phyloP scores from a whole-genome alignment of 2,888 invertebrate genomes.

The Dryobota labecula region DNA sequence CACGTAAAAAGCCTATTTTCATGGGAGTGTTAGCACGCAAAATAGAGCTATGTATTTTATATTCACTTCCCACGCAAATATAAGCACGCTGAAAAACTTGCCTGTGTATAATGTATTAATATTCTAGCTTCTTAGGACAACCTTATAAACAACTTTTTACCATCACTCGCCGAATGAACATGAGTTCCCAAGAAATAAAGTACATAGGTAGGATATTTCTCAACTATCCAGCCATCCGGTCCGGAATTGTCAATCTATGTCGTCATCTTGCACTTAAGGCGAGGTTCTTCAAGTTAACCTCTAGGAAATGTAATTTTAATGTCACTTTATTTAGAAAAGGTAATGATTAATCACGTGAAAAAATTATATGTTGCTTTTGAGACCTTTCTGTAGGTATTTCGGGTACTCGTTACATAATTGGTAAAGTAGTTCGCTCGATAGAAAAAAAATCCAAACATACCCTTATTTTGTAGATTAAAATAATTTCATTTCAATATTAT shows the following conservation, averaged over 20 bases:
- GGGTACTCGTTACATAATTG: too few relatives aligned
- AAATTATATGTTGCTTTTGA: too few relatives aligned
- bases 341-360: too few relatives aligned
- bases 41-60: conserved; percentile 49
- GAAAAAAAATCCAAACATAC: too few relatives aligned
- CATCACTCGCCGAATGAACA: conserved; percentile 7
- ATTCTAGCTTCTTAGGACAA: conserved; percentile 54
- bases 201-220: conserved; percentile 1
- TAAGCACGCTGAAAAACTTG: conserved; percentile 48
- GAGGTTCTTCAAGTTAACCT: too few relatives aligned
- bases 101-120: conserved; percentile 58
- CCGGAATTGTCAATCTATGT: neutral
- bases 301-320: too few relatives aligned
- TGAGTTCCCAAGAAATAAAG: conserved; percentile 20
- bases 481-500: too few relatives aligned
- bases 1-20: conserved; percentile 52
- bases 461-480: too few relatives aligned
- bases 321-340: too few relatives aligned
- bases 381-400: too few relatives aligned
- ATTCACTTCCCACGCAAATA: conserved; percentile 66
- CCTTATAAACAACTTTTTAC: conserved; percentile 41
- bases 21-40: conserved; percentile 61
- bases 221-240: too few relatives aligned
- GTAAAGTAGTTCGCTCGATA: too few relatives aligned
- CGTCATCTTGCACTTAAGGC: neutral